Evolutionary conservation across 2,888 invertebrate genomes (phyloP).

Genomic region (Lucinisca nassula): DNA sequence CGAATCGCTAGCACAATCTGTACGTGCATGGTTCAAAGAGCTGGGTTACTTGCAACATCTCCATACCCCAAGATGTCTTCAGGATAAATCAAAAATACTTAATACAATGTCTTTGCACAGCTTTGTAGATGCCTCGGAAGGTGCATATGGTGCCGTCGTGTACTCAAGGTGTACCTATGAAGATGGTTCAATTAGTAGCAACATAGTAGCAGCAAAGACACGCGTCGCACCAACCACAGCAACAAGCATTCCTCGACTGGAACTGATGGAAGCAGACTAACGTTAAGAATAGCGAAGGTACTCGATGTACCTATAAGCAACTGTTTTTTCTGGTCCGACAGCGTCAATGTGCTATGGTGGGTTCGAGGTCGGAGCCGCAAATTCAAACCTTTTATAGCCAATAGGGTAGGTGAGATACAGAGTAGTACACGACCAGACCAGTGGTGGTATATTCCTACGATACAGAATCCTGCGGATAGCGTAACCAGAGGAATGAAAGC

Average conservation of each 20-base stretch:
- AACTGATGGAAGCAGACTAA: constrained; percentile 50
- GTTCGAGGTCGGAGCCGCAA: constrained; percentile 38
- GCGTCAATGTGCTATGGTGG: constrained; percentile 54
- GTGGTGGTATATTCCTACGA: constrained; percentile 40
- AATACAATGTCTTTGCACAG: constrained; percentile 17
- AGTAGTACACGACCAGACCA: constrained; percentile 33
- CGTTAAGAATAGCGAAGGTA: not conserved
- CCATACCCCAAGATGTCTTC: constrained; percentile 47
- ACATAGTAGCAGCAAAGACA: constrained; percentile 42
- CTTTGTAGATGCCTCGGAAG: constrained; percentile 54
- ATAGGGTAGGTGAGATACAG: constrained; percentile 67
- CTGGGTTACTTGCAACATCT: constrained; percentile 31
- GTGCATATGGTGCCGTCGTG: constrained; percentile 36
- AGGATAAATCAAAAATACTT: not conserved
- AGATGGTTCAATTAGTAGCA: not conserved
- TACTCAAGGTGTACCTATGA: constrained; percentile 17
- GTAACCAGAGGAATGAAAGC: not conserved
- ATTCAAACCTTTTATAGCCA: constrained; percentile 67
- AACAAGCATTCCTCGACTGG: constrained; percentile 46
- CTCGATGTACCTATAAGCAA: not conserved
- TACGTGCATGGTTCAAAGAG: constrained; percentile 53
- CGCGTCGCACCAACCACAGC: constrained; percentile 53
- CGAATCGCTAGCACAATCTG: constrained; percentile 12
- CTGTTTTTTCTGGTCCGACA: constrained; percentile 43
- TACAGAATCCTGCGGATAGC: constrained; percentile 33